Percentiles rank a stretch among this genome's conserved stretches.
phyloP scores from a whole-genome alignment of 2,113 vertebrate genomes.

The human (Homo sapiens) region GRCh38 chr6:153157501-153158000 shows the following conservation, averaged over 20 bases:
- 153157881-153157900: background rate
- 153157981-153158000: background rate
- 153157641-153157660: background rate
- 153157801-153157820: background rate
- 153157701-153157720: background rate
- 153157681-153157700: background rate
- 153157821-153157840: constrained; percentile 13
- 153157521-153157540: background rate
- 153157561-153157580: background rate
- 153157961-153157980: background rate
- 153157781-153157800: background rate
- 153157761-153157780: background rate
- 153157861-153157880: background rate
- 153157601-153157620: background rate
- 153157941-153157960: background rate
- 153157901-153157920: background rate
- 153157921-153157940: background rate
- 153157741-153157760: background rate
- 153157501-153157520: background rate
- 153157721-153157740: background rate
- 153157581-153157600: background rate
- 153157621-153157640: background rate
- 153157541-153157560: background rate
- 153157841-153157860: background rate
- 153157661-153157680: background rate